Base-by-base conservation (phyloP, 2,888 invertebrate genomes). In the Folsomia manolachei region DNA sequence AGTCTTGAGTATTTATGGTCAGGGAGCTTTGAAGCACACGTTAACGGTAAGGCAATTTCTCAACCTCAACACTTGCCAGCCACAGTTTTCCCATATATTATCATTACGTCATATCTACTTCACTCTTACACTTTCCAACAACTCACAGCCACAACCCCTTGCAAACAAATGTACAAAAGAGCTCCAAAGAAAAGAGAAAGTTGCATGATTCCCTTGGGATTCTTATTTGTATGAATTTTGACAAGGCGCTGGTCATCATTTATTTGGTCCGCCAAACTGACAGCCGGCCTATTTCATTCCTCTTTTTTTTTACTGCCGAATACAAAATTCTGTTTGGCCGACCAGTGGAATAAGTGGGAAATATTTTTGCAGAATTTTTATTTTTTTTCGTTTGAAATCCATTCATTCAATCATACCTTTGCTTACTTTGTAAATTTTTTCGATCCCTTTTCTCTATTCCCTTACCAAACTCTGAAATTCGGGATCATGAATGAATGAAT, bases 1-100 rank as follows among this genome's bases (percentile, higher is more conserved):
- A 70, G 89, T 90, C 79, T 87, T 94, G 25, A 94, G 93, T 82
- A 89, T 94, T 26, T 94, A 93, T 85, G 94, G 94, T 0, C 91
- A 92, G 81, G 93, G 93, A n/a, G 93, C 94, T 0, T 86, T 94
- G 27, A 78, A 79, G 39, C 77, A 78, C 61, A 79, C 78, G 39
- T 72, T 81, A 23, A 80, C 80, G 60, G 81, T 81, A 77, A 70
- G 75, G 27, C 25, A 52, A 14, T 21, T 56, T 7, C n/a, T 14
- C 4, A 39, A 4, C 39, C 14, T 14, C 19, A 7, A 56, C 7
- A 56, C 56, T 14, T 51, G 51, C 9, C 39, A 9, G 4, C 7
- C 39, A 4, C 4, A 4, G 4, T 39, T 39, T 39, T 39, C 39
- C 4, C 56, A 56, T 56, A 19, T 56, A 19, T 56, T 56, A 56